Evolutionary conservation across 2,888 invertebrate genomes (phyloP).

Genomic region (Pheosia gnoma): DNA sequence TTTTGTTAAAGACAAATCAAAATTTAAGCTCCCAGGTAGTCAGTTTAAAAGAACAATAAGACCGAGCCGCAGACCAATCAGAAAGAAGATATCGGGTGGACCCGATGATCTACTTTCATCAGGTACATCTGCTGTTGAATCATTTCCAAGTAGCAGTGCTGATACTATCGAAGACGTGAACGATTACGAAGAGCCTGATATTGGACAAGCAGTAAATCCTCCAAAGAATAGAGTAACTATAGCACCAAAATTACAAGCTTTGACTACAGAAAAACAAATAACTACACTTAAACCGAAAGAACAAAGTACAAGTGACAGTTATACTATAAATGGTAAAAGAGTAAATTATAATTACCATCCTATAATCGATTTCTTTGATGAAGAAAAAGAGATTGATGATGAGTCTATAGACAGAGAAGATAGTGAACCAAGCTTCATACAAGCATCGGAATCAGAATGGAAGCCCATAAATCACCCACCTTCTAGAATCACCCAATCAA

Average conservation of each 20-base stretch:
- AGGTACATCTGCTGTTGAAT: conserved; percentile 70
- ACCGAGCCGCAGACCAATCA: conserved; percentile 71
- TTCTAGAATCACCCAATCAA: conserved; percentile 52
- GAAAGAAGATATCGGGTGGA: conserved; percentile 71
- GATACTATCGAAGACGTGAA: conserved; percentile 68
- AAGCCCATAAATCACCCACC: conserved; percentile 73
- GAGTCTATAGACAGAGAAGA: conserved; percentile 75
- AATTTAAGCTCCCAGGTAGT: conserved; percentile 63
- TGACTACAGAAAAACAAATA: conserved; percentile 53
- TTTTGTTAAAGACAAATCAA: conserved; percentile 64
- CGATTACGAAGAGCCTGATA: conserved; percentile 63
- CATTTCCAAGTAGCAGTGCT: conserved; percentile 51
- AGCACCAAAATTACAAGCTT: conserved; percentile 65
- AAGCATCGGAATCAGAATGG: conserved; percentile 74
- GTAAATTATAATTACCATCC: conserved; percentile 93
- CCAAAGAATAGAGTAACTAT: conserved; percentile 60
- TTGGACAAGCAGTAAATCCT: conserved; percentile 48
- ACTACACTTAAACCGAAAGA: conserved; percentile 48
- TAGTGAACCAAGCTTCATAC: conserved; percentile 51
- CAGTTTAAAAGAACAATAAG: conserved; percentile 70
- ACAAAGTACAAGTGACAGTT: conserved; percentile 49
- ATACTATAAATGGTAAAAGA: conserved; percentile 71
- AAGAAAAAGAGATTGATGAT: conserved; percentile 59
- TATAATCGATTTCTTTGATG: conserved; percentile 91
- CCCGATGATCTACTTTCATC: conserved; percentile 73